Evolutionary conservation across 2,113 vertebrate genomes (phyloP).

Genomic region (Caracal caracal): DNA sequence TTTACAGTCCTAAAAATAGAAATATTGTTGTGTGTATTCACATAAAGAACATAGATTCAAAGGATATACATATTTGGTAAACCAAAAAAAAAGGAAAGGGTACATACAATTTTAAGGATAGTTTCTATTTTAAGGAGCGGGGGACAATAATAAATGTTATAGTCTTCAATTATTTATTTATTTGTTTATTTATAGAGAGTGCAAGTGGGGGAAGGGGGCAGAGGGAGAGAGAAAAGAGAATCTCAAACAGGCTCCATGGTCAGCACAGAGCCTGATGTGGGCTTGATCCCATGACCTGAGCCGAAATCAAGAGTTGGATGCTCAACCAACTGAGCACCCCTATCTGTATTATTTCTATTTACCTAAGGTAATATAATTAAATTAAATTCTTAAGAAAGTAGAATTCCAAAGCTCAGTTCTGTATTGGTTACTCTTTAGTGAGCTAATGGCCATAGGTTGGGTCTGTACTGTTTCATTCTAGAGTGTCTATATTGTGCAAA

Average conservation of each 20-base stretch:
- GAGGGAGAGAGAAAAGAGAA: too few relatives aligned
- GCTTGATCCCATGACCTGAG: too few relatives aligned
- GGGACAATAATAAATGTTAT: conserved; percentile 22
- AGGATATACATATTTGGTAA: conserved; percentile 3
- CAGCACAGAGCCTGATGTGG: too few relatives aligned
- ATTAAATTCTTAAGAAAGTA: conserved; percentile 20
- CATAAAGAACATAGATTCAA: background rate
- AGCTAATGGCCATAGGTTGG: background rate
- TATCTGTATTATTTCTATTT: conserved; percentile 49
- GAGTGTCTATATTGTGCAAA: conserved; percentile 2
- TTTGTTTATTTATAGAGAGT: too few relatives aligned
- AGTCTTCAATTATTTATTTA: background rate
- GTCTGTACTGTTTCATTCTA: background rate
- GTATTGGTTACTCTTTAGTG: conserved; percentile 19
- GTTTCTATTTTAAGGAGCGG: background rate
- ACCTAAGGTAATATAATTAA: background rate
- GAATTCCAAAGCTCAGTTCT: background rate
- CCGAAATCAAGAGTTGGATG: too few relatives aligned
- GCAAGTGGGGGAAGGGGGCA: too few relatives aligned
- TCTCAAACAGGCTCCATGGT: too few relatives aligned
- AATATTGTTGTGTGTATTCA: background rate
- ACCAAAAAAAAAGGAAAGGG: background rate
- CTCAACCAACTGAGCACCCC: background rate
- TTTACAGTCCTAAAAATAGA: conserved; percentile 1
- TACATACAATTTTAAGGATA: background rate